A percentile compares a stretch with the other conserved stretches of the same genome.
phyloP scores from a whole-genome alignment of 37 sponge, comb jelly and placozoan species.

The Oscarella lobularis region DNA sequence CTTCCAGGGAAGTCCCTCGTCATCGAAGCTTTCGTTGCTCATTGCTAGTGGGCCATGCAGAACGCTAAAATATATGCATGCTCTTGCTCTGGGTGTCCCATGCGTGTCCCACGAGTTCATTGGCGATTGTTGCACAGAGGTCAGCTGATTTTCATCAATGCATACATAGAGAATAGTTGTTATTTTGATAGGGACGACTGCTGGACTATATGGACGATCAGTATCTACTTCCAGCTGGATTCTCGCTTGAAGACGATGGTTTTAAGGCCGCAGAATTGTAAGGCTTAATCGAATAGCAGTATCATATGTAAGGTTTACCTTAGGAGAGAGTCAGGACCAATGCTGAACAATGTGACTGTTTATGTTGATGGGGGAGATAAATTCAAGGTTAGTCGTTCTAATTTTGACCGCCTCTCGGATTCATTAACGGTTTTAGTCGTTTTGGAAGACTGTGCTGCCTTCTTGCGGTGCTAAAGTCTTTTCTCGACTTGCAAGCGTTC shows the following conservation, averaged over 20 bases:
- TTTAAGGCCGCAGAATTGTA: no score
- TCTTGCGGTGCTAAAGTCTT: not conserved
- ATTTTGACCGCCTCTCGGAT: not conserved
- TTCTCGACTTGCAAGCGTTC: not conserved
- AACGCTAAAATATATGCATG: not conserved
- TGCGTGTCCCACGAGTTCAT: not conserved
- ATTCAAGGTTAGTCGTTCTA: not conserved
- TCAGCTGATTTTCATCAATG: not conserved
- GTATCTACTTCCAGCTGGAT: constrained; percentile 2
- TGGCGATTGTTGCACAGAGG: not conserved
- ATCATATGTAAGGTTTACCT: no score
- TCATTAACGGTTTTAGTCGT: not conserved
- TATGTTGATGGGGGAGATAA: not conserved
- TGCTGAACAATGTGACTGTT: no score
- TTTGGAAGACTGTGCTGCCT: not conserved
- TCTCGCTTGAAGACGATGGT: not conserved
- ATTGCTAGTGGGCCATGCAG: not conserved
- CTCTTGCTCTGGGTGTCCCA: not conserved
- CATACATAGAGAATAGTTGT: not conserved
- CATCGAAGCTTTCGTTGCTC: no score
- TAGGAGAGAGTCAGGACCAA: no score
- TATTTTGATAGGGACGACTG: not conserved
- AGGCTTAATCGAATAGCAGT: no score
- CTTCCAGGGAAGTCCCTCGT: no score
- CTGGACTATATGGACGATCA: not conserved